These are phyloP conservation scores for Chironomus tepperi DNA, from an alignment of 1,140 invertebrate genomes.

Conservation along the genomic window DNA sequence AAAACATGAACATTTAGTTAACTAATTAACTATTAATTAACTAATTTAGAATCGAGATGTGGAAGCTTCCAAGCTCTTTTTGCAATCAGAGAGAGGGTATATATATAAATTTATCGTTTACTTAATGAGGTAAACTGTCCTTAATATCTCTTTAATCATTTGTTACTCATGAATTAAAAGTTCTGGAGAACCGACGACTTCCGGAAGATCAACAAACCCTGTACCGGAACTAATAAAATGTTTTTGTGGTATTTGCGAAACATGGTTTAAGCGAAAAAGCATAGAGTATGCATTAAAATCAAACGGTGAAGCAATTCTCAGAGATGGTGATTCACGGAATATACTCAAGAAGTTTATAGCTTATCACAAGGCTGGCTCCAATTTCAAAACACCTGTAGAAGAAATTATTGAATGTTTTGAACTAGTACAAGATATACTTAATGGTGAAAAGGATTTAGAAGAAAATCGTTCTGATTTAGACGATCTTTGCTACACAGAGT, in stretches of 20 bases:
- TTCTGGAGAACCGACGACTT: too few relatives aligned
- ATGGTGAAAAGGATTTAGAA: neutral
- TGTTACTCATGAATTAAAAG: too few relatives aligned
- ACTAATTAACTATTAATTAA: too few relatives aligned
- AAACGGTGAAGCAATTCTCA: neutral
- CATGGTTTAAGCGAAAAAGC: slow-evolving; percentile 1
- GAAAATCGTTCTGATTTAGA: neutral
- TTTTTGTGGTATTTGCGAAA: neutral
- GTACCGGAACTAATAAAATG: neutral
- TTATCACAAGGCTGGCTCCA: neutral
- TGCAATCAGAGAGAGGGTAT: neutral
- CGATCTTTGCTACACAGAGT: neutral
- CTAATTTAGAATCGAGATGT: neutral
- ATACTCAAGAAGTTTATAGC: neutral
- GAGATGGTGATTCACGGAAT: neutral
- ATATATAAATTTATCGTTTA: too few relatives aligned
- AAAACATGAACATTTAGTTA: too few relatives aligned
- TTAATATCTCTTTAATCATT: too few relatives aligned
- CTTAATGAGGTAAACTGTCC: too few relatives aligned
- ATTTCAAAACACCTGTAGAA: neutral
- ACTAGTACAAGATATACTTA: neutral
- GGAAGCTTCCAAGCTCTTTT: neutral
- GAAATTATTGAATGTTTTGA: slow-evolving; percentile 5
- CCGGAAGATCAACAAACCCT: neutral
- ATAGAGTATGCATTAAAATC: neutral